phyloP scores from a whole-genome alignment of 2,888 invertebrate genomes.

The Mallateleia sp. region DNA sequence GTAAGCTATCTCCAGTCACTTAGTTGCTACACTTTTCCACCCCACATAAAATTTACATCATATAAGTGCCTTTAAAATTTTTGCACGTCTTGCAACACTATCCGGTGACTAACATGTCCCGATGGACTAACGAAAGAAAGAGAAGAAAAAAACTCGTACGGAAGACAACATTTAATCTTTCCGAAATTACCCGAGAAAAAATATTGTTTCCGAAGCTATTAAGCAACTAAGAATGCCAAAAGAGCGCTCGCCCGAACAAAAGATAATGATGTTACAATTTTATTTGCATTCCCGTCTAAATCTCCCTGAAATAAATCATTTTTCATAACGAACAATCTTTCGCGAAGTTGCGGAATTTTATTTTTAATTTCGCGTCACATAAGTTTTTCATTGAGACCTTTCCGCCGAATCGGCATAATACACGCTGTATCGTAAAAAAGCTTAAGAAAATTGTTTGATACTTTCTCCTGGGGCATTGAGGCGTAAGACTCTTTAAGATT shows the following conservation, averaged over 20 bases:
- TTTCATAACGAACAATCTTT: conserved; percentile 64
- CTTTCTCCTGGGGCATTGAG: background rate
- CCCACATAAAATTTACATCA: conserved; percentile 77
- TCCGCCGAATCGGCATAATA: conserved; percentile 14
- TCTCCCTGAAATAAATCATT: conserved; percentile 55
- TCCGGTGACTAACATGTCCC: conserved; percentile 74
- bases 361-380: conserved; percentile 23
- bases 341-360: conserved; percentile 24
- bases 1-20: conserved; percentile 75
- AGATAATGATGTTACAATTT: conserved; percentile 55
- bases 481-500: too few species aligned
- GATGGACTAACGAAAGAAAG: conserved; percentile 65
- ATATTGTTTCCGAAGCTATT: conserved; percentile 63
- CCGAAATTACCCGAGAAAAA: conserved; percentile 59
- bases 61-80: conserved; percentile 76
- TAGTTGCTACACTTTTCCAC: conserved; percentile 72
- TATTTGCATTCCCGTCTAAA: conserved; percentile 39
- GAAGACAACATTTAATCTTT: conserved; percentile 57
- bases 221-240: conserved; percentile 42
- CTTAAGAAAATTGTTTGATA: conserved; percentile 7
- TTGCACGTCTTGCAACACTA: conserved; percentile 74
- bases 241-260: conserved; percentile 33
- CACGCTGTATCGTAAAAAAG: conserved; percentile 9
- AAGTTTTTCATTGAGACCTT: conserved; percentile 27
- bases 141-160: conserved; percentile 29